Conservation (phyloP, 2,888 invertebrate species). For the Atrina japonica region DNA sequence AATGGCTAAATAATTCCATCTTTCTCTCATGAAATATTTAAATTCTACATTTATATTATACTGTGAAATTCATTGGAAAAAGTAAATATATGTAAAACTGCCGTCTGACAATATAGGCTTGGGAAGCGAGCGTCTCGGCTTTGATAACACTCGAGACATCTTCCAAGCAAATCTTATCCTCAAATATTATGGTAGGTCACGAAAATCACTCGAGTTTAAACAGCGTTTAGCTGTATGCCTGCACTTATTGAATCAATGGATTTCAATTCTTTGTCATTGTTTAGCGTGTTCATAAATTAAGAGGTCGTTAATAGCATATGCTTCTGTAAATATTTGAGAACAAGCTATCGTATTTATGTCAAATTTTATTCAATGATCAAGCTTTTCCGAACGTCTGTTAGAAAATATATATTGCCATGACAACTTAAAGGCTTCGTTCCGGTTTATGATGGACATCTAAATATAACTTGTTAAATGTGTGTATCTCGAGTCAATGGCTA, state of each 20-base stretch:
- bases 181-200: constrained; percentile 45
- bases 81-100: constrained; percentile 15
- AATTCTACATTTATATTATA: not conserved
- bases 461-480: constrained; percentile 12
- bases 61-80: not conserved
- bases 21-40: constrained; percentile 4
- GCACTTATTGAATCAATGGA: constrained; percentile 43
- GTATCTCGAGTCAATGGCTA: too few species aligned
- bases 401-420: constrained; percentile 39
- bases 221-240: constrained; percentile 28
- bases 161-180: constrained; percentile 41
- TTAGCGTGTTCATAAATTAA: constrained; percentile 52
- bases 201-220: constrained; percentile 34
- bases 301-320: constrained; percentile 49
- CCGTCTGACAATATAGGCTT: constrained; percentile 23
- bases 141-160: constrained; percentile 38
- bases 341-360: constrained; percentile 47
- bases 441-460: constrained; percentile 20
- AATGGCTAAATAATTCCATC: constrained; percentile 8
- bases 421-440: constrained; percentile 46
- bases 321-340: constrained; percentile 48
- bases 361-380: constrained; percentile 40
- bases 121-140: constrained; percentile 25
- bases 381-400: constrained; percentile 42
- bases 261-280: constrained; percentile 42